Conservation (phyloP, 2,113 vertebrate species). For the Gavialis gangeticus region DNA sequence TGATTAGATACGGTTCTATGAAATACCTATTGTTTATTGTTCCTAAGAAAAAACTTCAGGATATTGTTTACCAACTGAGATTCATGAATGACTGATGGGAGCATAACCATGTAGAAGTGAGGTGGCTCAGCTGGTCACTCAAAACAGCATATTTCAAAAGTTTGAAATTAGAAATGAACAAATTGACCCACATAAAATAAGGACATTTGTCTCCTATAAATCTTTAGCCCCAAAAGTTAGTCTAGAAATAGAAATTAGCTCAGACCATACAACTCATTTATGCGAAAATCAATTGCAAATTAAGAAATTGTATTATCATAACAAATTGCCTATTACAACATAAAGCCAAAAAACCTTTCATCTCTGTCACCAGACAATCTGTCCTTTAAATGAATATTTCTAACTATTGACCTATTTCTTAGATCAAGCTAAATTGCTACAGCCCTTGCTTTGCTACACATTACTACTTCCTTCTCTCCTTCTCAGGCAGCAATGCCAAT, state of each 20-base stretch:
- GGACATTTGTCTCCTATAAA: background rate
- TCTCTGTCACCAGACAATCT: background rate
- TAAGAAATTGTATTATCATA: background rate
- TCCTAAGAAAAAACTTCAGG: background rate
- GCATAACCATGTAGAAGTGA: background rate
- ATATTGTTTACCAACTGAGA: background rate
- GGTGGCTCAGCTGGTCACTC: accelerated
- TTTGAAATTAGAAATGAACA: background rate
- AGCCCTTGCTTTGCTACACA: background rate
- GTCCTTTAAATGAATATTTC: background rate
- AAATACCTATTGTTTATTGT: background rate
- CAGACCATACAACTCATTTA: background rate
- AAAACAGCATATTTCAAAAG: background rate
- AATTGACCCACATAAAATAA: accelerated
- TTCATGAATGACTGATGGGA: background rate
- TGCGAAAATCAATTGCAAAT: background rate
- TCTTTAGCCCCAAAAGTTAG: background rate
- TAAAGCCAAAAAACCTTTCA: background rate
- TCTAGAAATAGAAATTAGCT: background rate
- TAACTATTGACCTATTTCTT: background rate
- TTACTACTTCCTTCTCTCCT: background rate
- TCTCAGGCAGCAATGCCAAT: background rate
- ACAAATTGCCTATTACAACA: background rate
- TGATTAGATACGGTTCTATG: background rate
- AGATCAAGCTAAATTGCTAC: background rate